Base-by-base conservation (phyloP, 2,113 vertebrate species). In the Arothron firmamentum region DNA sequence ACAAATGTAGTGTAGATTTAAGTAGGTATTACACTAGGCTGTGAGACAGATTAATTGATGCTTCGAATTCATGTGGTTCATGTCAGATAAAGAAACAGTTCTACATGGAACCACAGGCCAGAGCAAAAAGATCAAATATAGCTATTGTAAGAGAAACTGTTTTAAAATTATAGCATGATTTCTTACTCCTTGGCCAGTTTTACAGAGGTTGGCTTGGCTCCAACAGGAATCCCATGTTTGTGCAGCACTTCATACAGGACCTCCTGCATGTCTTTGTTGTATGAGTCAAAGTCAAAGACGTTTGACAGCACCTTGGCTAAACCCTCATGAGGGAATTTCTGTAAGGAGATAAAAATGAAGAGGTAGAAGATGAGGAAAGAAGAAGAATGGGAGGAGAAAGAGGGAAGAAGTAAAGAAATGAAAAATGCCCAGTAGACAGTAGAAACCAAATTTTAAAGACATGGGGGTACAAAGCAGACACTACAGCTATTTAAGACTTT, bases 131-230 rank as follows among this genome's bases (percentile, higher is more conserved):
- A 47, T n/a, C 45, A 47, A 47, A 17, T 47, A 7, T 17, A 38
- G 34, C 34, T 38, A 38, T 38, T 38, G 11, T 38, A 12, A 12
- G 34, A 38, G 34, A 9, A 38, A 12, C 34, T 12, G 11, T 38
- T 38, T 38, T 38, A 12, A 38, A 38, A 11, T 31, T 31, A 31
- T 38, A 38, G 51, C 63, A 63, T 21, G 28, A 34, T 81, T 82
- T 78, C 96, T 99, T 99, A 99, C 97, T 98, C 95, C 94, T 97
- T 98, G 51, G 97, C 95, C 87, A 98, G 92, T 19, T 91, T 89
- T 55, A 99, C 89, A 42, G 90, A 95, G 81, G 88, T 93, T 0
- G 94, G 91, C 68, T 94, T 97, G 80, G 95, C 94, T 88, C 95
- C 97, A 19, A 97, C 90, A 16, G 97, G 96, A 74, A 99, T 98